phyloP scores from a whole-genome alignment of 2,113 vertebrate species.

The Saccopteryx leptura region DNA sequence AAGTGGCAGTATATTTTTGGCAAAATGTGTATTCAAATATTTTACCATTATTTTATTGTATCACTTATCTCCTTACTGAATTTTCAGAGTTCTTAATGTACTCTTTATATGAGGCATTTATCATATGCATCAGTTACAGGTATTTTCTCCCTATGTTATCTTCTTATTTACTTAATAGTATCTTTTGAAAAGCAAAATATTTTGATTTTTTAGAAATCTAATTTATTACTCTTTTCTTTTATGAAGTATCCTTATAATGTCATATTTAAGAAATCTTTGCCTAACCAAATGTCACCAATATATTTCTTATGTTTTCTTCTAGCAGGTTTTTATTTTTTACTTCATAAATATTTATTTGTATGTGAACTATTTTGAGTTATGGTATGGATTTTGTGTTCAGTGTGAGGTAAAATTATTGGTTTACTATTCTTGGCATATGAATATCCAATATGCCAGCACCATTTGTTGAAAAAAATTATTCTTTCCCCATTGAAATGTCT shows the following conservation, averaged over 20 bases:
- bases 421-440: neutral
- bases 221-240: neutral
- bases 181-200: conserved; percentile 41
- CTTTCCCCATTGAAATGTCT: neutral
- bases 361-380: neutral
- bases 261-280: conserved; percentile 23
- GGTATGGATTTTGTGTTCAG: neutral
- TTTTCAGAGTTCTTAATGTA: conserved; percentile 48
- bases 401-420: neutral
- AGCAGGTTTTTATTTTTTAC: neutral
- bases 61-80: neutral
- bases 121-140: neutral
- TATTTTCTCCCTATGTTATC: neutral
- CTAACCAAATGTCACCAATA: neutral
- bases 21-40: conserved; percentile 30
- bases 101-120: neutral
- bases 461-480: neutral
- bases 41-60: neutral
- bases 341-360: neutral
- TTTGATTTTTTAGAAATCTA: conserved; percentile 28
- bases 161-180: neutral
- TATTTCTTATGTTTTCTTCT: neutral
- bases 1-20: neutral
- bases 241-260: neutral
- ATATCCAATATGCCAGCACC: neutral